Percentiles rank a stretch among this genome's conserved stretches.
Evolutionary conservation across 2,797 vertebrate species (phyloP).

Genomic region (Pseudotriccus pelzelni): DNA sequence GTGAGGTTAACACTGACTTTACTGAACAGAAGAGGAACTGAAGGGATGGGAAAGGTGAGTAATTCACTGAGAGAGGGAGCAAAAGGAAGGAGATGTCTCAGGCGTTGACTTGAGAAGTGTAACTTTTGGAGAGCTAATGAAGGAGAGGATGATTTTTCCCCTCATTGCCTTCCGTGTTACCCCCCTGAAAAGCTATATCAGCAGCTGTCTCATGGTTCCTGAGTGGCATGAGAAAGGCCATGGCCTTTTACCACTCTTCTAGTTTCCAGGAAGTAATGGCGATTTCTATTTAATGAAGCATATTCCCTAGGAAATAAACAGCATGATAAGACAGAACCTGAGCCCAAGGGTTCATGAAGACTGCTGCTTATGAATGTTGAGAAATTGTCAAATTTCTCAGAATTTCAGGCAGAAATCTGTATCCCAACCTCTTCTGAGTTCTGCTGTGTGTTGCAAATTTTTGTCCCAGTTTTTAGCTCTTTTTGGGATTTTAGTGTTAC

Average conservation of each 20-base stretch:
- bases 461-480: not conserved
- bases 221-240: not conserved
- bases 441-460: not conserved
- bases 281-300: not conserved
- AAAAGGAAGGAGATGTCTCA: not conserved
- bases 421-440: not conserved
- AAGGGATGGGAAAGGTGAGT: not conserved
- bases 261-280: not conserved
- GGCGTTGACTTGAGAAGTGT: not conserved
- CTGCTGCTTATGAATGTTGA: not conserved
- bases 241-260: not conserved
- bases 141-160: not conserved
- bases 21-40: not conserved
- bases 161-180: fast-evolving
- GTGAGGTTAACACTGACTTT: not conserved
- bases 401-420: not conserved
- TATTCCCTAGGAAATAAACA: not conserved
- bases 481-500: not conserved
- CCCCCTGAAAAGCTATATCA: not conserved
- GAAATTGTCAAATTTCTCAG: not conserved
- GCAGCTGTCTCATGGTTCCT: not conserved
- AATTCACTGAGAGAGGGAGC: not conserved
- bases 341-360: not conserved
- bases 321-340: not conserved
- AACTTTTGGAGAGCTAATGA: not conserved